These are phyloP conservation scores for Larimichthys crocea DNA, from an alignment of 2,113 vertebrate genomes.

Conservation along the genomic window DNA sequence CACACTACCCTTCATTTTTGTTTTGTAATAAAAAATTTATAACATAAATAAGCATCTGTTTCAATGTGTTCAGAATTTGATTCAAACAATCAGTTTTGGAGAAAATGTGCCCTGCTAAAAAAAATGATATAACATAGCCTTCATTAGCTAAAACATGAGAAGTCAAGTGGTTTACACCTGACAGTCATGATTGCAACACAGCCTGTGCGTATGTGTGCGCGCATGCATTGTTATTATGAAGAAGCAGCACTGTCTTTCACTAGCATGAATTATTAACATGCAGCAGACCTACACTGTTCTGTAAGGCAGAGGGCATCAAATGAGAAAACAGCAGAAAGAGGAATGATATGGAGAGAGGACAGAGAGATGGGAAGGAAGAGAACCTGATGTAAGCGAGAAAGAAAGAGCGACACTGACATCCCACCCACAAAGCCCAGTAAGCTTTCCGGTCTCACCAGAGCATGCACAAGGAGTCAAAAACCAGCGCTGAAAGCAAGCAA, in stretches of 20 bases:
- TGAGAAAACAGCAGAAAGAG: not conserved
- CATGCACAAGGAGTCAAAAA: not conserved
- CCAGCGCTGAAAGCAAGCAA: not conserved
- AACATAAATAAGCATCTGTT: not conserved
- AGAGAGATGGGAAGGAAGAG: not conserved
- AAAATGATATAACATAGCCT: too few relatives aligned
- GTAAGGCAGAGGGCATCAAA: conserved; percentile 23
- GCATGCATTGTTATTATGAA: not conserved
- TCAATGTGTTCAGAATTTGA: too few relatives aligned
- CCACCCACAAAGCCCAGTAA: conserved; percentile 16
- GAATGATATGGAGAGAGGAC: conserved; percentile 6
- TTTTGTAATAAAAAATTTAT: not conserved
- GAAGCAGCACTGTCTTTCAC: conserved; percentile 11
- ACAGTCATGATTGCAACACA: not conserved
- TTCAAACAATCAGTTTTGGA: not conserved
- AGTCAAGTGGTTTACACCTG: not conserved
- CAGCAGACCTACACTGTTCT: conserved; percentile 10
- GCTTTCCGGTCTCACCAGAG: not conserved
- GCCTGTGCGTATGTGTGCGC: not conserved
- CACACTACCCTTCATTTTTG: not conserved
- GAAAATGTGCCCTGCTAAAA: not conserved
- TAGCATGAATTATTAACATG: conserved; percentile 48
- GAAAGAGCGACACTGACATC: not conserved
- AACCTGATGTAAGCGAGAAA: not conserved
- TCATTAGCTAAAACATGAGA: not conserved